Conservation (phyloP, 2,797 vertebrate species). For the Australoheros facetus region DNA sequence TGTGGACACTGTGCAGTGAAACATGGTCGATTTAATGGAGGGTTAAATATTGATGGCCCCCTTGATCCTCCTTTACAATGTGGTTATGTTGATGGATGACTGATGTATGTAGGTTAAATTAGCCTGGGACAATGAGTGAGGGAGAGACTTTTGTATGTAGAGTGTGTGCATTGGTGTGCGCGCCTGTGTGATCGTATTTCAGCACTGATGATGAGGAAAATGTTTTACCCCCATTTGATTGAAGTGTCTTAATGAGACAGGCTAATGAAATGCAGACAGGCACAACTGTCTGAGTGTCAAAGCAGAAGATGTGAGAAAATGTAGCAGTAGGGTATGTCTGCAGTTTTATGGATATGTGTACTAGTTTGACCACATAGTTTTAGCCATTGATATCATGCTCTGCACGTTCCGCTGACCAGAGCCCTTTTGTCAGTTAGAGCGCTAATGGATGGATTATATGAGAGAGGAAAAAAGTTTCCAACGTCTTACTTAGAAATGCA, state of each 20-base stretch:
- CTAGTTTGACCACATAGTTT: neutral
- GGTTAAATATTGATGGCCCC: constrained; percentile 57
- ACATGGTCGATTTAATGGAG: constrained; percentile 38
- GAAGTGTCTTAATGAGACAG: constrained; percentile 34
- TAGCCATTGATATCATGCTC: neutral
- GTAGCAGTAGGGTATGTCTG: neutral
- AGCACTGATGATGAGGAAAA: constrained; percentile 21
- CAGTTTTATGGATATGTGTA: neutral
- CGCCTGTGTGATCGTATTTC: constrained; percentile 26
- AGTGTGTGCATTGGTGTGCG: neutral
- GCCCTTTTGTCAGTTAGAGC: constrained; percentile 7
- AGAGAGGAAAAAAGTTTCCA: constrained; percentile 36
- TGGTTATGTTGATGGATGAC: constrained; percentile 31
- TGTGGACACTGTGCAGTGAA: neutral
- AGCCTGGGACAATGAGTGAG: neutral
- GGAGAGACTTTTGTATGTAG: neutral
- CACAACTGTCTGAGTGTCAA: neutral
- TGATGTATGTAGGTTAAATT: constrained; percentile 44
- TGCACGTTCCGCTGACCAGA: constrained; percentile 1
- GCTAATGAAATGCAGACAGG: neutral
- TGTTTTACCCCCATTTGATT: constrained; percentile 34
- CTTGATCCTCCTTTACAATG: constrained; percentile 35
- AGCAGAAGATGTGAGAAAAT: neutral
- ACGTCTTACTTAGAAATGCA: constrained; percentile 43
- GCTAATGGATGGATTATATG: constrained; percentile 26